phyloP scores from a whole-genome alignment of 2,113 vertebrate genomes.

The Sinosuthora webbiana region DNA sequence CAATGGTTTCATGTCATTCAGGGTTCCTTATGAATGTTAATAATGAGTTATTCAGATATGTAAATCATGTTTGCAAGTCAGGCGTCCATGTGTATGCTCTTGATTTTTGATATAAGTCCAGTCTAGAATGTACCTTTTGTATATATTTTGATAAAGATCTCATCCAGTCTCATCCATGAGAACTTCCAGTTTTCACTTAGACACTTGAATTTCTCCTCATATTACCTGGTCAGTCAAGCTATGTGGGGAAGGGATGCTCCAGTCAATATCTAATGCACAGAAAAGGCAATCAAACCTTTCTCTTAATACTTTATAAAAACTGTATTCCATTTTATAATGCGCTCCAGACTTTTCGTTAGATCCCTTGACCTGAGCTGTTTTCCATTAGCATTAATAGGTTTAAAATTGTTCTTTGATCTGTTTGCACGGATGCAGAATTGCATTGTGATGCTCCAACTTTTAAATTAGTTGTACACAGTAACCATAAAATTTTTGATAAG shows the following conservation, averaged over 20 bases:
- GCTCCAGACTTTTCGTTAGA: conserved; percentile 27
- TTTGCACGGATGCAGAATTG: not conserved
- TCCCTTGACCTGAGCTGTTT: conserved; percentile 16
- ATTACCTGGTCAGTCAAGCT: not conserved
- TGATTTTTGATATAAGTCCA: not conserved
- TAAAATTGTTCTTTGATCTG: conserved; percentile 59
- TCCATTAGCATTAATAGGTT: conserved; percentile 25
- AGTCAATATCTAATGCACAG: not conserved
- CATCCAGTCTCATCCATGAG: not conserved
- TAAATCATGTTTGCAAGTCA: not conserved
- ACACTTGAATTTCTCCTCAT: not conserved
- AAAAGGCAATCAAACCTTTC: not conserved
- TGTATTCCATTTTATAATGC: not conserved
- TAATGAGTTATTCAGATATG: not conserved
- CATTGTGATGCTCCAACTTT: not conserved
- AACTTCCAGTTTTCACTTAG: not conserved
- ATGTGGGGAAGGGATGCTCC: not conserved
- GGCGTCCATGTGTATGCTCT: rapidly evolving
- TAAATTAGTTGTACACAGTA: not conserved
- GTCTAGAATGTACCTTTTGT: not conserved
- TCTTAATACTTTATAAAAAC: not conserved
- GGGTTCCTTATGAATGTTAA: not conserved
- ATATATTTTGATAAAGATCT: not conserved
- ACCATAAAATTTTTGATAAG: conserved; percentile 47
- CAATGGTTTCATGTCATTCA: not conserved